A percentile compares a stretch with the other conserved stretches of the same genome.
These are phyloP conservation scores for Cepaea hortensis DNA, from an alignment of 2,888 invertebrate species.

Conservation along the genomic window DNA sequence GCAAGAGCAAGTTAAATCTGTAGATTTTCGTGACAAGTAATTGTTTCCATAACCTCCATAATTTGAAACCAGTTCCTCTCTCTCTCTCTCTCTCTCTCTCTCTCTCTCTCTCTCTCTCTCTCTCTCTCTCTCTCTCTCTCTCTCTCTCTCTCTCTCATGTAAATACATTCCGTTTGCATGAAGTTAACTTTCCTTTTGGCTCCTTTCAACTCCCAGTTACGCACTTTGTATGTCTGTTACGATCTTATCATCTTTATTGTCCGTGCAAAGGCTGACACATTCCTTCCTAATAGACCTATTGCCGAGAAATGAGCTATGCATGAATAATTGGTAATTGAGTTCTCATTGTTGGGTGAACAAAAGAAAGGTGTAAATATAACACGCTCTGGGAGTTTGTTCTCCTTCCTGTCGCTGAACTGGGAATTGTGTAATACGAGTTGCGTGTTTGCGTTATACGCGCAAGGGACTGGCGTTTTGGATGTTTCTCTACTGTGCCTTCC, in stretches of 20 bases:
- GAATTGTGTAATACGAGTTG: too few species aligned
- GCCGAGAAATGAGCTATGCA: neutral
- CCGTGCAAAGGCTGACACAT: neutral
- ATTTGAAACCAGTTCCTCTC: constrained; percentile 24
- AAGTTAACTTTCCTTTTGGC: too few species aligned
- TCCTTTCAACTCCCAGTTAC: too few species aligned
- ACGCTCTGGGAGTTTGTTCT: neutral
- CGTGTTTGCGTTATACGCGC: too few species aligned
- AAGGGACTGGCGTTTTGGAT: too few species aligned
- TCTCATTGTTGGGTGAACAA: neutral
- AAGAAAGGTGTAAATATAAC: neutral
- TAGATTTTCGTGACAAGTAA: neutral
- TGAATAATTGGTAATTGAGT: neutral
- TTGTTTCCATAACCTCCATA: neutral
- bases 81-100: constrained; percentile 31
- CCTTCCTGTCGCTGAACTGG: too few species aligned
- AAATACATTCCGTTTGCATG: too few species aligned
- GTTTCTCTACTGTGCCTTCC: too few species aligned
- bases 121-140: constrained; percentile 39
- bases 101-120: neutral
- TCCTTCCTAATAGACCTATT: neutral
- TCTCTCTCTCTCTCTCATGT: neutral
- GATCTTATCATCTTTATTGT: too few species aligned
- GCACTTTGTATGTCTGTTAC: neutral
- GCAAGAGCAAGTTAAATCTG: neutral